These are phyloP conservation scores for Pocota personata DNA, from an alignment of 2,888 invertebrate species.

Conservation along the genomic window DNA sequence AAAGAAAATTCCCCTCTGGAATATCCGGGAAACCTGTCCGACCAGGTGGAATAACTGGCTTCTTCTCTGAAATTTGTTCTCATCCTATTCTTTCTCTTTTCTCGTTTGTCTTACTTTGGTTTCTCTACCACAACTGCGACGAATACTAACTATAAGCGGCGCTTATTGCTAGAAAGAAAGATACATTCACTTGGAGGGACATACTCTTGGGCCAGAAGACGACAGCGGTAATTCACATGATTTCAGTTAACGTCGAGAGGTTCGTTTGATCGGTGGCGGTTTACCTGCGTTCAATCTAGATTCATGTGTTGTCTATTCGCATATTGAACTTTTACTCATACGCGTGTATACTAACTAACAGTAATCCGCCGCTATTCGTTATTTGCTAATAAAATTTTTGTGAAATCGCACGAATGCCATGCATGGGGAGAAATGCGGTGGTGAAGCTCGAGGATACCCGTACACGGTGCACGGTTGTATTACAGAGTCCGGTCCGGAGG, in stretches of 20 bases:
- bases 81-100: constrained; percentile 30
- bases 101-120: constrained; percentile 4
- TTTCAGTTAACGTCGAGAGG: constrained; percentile 48
- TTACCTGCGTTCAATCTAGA: not conserved
- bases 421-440: constrained; percentile 56
- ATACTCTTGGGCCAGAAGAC: constrained; percentile 16
- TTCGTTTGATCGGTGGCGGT: constrained; percentile 40
- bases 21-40: constrained; percentile 36
- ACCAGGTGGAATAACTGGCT: constrained; percentile 64
- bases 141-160: constrained; percentile 22
- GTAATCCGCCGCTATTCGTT: constrained; percentile 33
- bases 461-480: constrained; percentile 7
- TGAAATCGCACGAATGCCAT: constrained; percentile 59
- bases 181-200: constrained; percentile 44
- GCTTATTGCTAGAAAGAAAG: constrained; percentile 50
- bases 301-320: not conserved
- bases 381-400: constrained; percentile 24
- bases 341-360: constrained; percentile 35
- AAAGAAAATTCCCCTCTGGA: not conserved
- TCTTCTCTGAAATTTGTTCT: constrained; percentile 25
- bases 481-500: constrained; percentile 23
- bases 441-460: constrained; percentile 50
- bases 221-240: constrained; percentile 13
- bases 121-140: not conserved
- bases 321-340: constrained; percentile 27